These are phyloP conservation scores for Temnopleurus reevesii DNA, from an alignment of 53 echinoderm and acorn worm species.

Conservation along the genomic window DNA sequence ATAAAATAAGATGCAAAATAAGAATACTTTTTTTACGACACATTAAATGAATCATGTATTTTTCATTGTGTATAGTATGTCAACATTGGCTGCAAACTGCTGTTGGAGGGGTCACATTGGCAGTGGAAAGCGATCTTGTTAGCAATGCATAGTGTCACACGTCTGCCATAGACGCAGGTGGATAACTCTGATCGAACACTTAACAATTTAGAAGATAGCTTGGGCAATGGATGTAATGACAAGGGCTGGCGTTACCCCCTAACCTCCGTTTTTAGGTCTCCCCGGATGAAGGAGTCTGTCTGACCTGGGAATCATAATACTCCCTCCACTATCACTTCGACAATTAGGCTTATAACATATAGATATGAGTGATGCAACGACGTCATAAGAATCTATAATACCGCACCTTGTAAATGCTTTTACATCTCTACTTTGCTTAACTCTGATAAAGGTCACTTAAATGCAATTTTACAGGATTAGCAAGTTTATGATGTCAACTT, in stretches of 20 bases:
- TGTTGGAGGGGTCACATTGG: too few relatives aligned
- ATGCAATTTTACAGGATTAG: too few relatives aligned
- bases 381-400: too few relatives aligned
- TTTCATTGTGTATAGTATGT: too few relatives aligned
- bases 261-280: not conserved
- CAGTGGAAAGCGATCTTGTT: not conserved
- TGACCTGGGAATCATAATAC: not conserved
- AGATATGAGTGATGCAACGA: not conserved
- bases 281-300: not conserved
- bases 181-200: not conserved
- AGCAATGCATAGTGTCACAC: constrained; percentile 13
- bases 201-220: constrained; percentile 1
- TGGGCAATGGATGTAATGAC: not conserved
- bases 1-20: too few relatives aligned
- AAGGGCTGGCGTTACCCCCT: not conserved
- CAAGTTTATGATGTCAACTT: too few relatives aligned
- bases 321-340: not conserved
- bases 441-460: too few relatives aligned
- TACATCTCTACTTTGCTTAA: too few relatives aligned
- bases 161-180: constrained; percentile 14
- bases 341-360: not conserved
- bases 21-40: too few relatives aligned
- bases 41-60: too few relatives aligned
- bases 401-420: too few relatives aligned
- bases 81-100: too few relatives aligned